Evolutionary conservation across 2,797 vertebrate species (phyloP).

Genomic region (Arnoldichthys spilopterus): DNA sequence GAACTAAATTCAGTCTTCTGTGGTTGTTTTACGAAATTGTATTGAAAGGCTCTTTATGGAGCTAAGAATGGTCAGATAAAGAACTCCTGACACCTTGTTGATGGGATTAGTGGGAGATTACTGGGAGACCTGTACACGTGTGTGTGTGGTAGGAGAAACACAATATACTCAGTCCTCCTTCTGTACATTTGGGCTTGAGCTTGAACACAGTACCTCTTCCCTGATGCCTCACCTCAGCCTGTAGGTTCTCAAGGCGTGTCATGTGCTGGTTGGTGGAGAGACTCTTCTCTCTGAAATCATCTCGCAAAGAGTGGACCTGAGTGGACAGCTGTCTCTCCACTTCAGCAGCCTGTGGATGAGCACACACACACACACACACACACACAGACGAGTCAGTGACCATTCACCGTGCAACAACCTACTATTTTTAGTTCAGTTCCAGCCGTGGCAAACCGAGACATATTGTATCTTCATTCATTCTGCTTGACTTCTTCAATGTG

Average conservation of each 20-base stretch:
- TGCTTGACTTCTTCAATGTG: not conserved
- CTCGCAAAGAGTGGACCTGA: constrained; percentile 93
- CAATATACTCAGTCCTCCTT: not conserved
- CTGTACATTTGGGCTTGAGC: no score
- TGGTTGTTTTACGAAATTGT: no score
- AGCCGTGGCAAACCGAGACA: not conserved
- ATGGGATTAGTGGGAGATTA: no score
- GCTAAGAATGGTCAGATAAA: no score
- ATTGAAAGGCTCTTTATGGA: no score
- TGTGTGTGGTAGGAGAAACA: not conserved
- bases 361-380: constrained; percentile 32
- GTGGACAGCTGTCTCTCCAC: constrained; percentile 94
- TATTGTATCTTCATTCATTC: not conserved
- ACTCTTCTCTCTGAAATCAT: constrained; percentile 95
- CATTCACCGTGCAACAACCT: not conserved
- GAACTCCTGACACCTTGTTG: no score
- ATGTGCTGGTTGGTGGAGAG: constrained; percentile 94
- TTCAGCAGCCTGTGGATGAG: constrained; percentile 85
- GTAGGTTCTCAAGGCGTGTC: constrained; percentile 89
- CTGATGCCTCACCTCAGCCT: constrained; percentile 87
- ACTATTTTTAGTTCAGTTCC: not conserved
- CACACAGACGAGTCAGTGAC: constrained; percentile 23
- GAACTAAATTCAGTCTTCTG: no score
- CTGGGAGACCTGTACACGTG: not conserved
- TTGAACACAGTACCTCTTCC: not conserved